Conservation (phyloP, 2,888 invertebrate genomes). For the Acleris sparsana region DNA sequence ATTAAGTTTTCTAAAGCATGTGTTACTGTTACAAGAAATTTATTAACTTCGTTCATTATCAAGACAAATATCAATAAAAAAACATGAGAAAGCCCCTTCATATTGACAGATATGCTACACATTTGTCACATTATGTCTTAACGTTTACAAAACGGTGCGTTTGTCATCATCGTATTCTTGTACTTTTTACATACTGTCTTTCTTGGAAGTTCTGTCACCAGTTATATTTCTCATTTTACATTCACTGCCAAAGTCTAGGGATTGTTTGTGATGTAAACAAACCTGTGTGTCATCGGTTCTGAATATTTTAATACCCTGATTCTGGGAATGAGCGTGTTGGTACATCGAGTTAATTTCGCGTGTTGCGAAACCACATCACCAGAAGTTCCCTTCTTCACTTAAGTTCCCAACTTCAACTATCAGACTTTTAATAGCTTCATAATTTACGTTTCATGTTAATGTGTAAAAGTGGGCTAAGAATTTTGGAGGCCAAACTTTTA, state of each 20-base stretch:
- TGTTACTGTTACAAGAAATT: too few species aligned
- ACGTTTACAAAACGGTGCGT: slow-evolving; percentile 41
- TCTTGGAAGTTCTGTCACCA: slow-evolving; percentile 53
- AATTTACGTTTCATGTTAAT: slow-evolving; percentile 28
- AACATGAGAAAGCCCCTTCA: slow-evolving; percentile 28
- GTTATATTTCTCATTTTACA: slow-evolving; percentile 3
- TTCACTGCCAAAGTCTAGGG: too few species aligned
- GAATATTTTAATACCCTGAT: slow-evolving; percentile 8
- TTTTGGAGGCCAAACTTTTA: slow-evolving; percentile 28
- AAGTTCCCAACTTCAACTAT: slow-evolving; percentile 47
- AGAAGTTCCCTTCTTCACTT: slow-evolving; percentile 61
- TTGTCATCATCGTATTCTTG: slow-evolving; percentile 49
- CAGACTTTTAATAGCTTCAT: slow-evolving; percentile 30
- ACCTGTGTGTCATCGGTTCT: too few species aligned
- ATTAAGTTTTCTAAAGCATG: too few species aligned
- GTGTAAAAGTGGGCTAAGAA: slow-evolving; percentile 30
- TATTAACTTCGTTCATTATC: slow-evolving; percentile 24
- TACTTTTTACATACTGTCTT: slow-evolving; percentile 54
- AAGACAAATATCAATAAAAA: slow-evolving; percentile 38
- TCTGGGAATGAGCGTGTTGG: slow-evolving; percentile 58
- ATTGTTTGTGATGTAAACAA: too few species aligned
- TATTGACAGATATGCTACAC: slow-evolving; percentile 28
- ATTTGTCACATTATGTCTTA: slow-evolving; percentile 31
- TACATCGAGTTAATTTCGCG: slow-evolving; percentile 66
- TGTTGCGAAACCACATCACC: slow-evolving; percentile 69